Evolutionary conservation across 2,113 vertebrate genomes (phyloP), one percentile per base, ranked within the genome.

Genomic region (Vulpes lagopus): DNA sequence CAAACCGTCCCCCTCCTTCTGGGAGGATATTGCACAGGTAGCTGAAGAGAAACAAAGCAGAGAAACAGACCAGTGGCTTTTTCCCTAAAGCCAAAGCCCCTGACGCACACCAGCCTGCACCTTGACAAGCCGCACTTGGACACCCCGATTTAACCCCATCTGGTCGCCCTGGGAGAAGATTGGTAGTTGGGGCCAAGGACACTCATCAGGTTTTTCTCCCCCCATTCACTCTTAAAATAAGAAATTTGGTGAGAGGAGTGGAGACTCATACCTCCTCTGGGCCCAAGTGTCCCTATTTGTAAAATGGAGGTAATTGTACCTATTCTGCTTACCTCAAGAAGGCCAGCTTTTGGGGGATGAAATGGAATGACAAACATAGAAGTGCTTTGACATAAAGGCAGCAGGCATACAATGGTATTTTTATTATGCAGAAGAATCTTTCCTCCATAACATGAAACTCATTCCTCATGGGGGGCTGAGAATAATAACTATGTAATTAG

Each of bases 401-500:
- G 73, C 32, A 71, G 32, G 73, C 62, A 23, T 22, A 57, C 8
- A 38, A 43, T n/a, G 64, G 30, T 74, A 23, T 88, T 78, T 49
- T 88, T 69, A 78, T 79, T 73, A 89, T 53, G 53, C 90, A 95
- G 64, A 94, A 87, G n/a, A 92, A 84, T 83, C 92, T 76, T 96
- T 73, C 71, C 86, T 71, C 23, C 55, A 14, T 71, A 69, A 80
- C 69, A 55, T 67, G 74, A 96, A 95, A 81, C 35, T 51, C 57
- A n/a, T 67, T 65, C 90, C 82, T 79, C 82, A 53, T 51, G 71
- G 57, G 80, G 69, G 92, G 64, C 43, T 87, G 94, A 87, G 74
- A 88, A 81, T 95, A 90, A 96, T 92, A 90, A 94, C 94, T 98
- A n/a, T 65, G 25, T 93, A 83, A 93, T 97, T 96, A 97, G 97